Base-by-base conservation (phyloP, 2,888 invertebrate species). In the Drosophila conformis region DNA sequence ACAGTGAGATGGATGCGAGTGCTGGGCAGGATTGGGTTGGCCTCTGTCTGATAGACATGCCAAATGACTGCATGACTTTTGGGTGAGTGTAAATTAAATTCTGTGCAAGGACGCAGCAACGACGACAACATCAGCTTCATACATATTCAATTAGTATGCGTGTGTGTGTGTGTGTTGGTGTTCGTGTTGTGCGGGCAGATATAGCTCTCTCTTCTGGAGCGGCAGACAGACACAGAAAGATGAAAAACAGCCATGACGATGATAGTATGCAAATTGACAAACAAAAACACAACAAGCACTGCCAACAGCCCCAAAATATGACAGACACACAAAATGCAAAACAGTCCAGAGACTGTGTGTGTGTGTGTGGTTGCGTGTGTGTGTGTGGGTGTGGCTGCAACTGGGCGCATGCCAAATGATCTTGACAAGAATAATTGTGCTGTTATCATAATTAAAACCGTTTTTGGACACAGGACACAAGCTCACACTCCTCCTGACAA, bases 261-360 rank as follows among this genome's bases (percentile, higher is more conserved):
- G 90, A 89, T 90, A 90, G 91, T 90, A 90, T 91, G 90, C 91
- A 91, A 90, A 90, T 91, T 91, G 91, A 90, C 90, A 85, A 90
- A 83, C 89, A 87, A 84, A 87, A 91, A 86, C 87, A 78, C 66
- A 80, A 69, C 72, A 70, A 78, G 51, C 35, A 61, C 81, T 74
- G 83, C 83, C 83, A 79, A 53, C 59, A 52, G 49, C 63, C 58
- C 74, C 78, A 73, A 76, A 83, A 83, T 88, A 87, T 85, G 90
- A 87, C 86, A 78, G 72, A 78, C 82, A 76, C 70, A 76, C 80
- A 80, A 83, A 80, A 78, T 82, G 85, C 80, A 85, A 85, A 85
- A 63, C 77, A 81, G 53, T 56, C 21, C 18, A 42, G 15, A n/a
- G 46, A 40, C 31, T 21, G 15, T 6, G 5, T 13, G 36, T 18